Base-by-base conservation (phyloP, 2,888 invertebrate species). In the Lochmaea crataegi region DNA sequence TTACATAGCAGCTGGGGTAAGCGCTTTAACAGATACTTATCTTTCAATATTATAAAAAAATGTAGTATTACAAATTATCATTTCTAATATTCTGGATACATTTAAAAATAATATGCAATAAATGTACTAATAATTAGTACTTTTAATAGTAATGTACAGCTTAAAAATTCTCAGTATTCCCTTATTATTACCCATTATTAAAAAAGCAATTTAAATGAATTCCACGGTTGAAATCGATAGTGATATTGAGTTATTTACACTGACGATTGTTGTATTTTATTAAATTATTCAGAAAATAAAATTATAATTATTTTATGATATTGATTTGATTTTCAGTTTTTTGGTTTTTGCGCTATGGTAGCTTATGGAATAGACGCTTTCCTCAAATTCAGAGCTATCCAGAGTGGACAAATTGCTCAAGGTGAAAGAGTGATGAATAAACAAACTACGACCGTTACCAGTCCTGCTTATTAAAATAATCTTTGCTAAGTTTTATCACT, bases 281-380 rank as follows among this genome's bases (percentile, higher is more conserved):
- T 61, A 9, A 57, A 22, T 26, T 26, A 60, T 12, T 69, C 22
- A 48, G 14, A 9, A 68, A 12, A 12, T 51, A 66, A 26, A 16
- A 48, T 58, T 3, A n/a, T 32, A 45, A 14, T 45, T 2, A 12
- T 32, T 32, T 26, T 26, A 32, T 58, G n/a, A 18, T 12, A 11
- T 26, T 18, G 48, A 48, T 64, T 48, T 48, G 2, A 32, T 65
- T 89, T 91, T 45, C 87, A 96, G 96, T 94, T 96, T 87, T 96
- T 96, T 87, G 96, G 96, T 22, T 96, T 94, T 87, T 90, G 91
- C 79, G 93, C 93, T 18, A 95, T 94, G 92, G 85, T 92, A 32
- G 91, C 90, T 45, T 97, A 96, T 87, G 94, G 90, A 1, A 90
- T 90, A 78, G 96, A 97, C 85, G 92, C 94, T 51, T 95, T 91